These are phyloP conservation scores for Crambe crambe DNA, from an alignment of 37 sponge, comb jelly and placozoan species.

Conservation along the genomic window DNA sequence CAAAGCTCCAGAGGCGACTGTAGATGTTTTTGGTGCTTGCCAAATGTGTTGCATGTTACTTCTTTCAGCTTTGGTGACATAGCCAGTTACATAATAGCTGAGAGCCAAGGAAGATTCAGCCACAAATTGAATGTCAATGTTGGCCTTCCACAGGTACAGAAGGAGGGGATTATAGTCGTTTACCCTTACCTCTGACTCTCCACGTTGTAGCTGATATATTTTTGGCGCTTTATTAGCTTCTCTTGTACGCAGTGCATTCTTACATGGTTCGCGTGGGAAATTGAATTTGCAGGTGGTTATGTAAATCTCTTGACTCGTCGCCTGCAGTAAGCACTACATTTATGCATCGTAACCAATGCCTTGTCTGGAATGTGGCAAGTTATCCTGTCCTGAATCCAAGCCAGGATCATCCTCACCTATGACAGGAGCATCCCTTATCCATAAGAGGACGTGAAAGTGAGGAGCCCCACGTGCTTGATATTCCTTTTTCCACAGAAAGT, in stretches of 20 bases:
- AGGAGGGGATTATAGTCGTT: neutral
- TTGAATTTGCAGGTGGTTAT: neutral
- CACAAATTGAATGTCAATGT: too few species aligned
- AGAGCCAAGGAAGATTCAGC: slow-evolving; percentile 36
- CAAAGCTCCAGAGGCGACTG: neutral
- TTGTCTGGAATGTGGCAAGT: too few species aligned
- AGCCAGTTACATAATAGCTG: slow-evolving; percentile 54
- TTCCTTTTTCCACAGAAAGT: slow-evolving; percentile 48
- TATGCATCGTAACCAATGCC: slow-evolving; percentile 43
- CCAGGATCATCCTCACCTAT: slow-evolving; percentile 21
- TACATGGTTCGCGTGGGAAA: too few species aligned
- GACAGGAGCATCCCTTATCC: slow-evolving; percentile 49
- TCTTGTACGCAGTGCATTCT: neutral
- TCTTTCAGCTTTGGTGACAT: slow-evolving; percentile 66
- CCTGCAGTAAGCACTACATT: slow-evolving; percentile 47
- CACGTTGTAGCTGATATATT: neutral
- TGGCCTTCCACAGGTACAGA: neutral
- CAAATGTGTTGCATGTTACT: slow-evolving; percentile 24
- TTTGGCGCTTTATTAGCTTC: neutral
- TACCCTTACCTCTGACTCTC: neutral
- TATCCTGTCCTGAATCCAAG: too few species aligned
- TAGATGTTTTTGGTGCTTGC: neutral
- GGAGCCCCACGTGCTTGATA: slow-evolving; percentile 43
- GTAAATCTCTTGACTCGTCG: slow-evolving; percentile 11
- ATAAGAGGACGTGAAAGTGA: slow-evolving; percentile 53